phyloP scores from a whole-genome alignment of 2,113 vertebrate genomes.

The Gnathonemus longibarbis region DNA sequence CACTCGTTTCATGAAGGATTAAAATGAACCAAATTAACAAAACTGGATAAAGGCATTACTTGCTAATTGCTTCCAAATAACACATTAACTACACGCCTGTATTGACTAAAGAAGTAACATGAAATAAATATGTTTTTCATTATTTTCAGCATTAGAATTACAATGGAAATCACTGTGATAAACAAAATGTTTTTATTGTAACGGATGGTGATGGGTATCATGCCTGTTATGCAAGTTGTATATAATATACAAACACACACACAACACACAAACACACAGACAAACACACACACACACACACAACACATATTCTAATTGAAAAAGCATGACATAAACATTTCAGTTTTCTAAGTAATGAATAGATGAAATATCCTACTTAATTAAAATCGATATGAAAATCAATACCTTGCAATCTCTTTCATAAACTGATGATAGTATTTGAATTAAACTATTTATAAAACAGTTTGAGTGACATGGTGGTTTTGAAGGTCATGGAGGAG shows the following conservation, averaged over 20 bases:
- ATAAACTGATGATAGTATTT: neutral
- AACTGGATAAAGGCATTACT: neutral
- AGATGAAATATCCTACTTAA: neutral
- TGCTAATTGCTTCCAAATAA: conserved; percentile 1
- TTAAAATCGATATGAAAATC: neutral
- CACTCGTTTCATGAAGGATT: neutral
- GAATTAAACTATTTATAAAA: neutral
- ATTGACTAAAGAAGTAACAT: neutral
- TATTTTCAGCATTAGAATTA: neutral
- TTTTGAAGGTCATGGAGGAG: neutral
- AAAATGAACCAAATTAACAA: neutral
- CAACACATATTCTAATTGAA: neutral
- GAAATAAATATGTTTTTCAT: neutral
- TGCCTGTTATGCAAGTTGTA: neutral
- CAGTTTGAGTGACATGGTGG: neutral
- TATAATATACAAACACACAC: neutral
- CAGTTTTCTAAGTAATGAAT: neutral
- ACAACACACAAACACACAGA: no score
- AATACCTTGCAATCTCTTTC: neutral
- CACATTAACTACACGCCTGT: neutral
- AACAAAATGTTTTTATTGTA: neutral
- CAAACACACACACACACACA: neutral
- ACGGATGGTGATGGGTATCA: neutral
- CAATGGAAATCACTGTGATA: neutral
- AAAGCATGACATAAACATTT: neutral